phyloP scores from a whole-genome alignment of 2,113 vertebrate species.

The Plecotus auritus region DNA sequence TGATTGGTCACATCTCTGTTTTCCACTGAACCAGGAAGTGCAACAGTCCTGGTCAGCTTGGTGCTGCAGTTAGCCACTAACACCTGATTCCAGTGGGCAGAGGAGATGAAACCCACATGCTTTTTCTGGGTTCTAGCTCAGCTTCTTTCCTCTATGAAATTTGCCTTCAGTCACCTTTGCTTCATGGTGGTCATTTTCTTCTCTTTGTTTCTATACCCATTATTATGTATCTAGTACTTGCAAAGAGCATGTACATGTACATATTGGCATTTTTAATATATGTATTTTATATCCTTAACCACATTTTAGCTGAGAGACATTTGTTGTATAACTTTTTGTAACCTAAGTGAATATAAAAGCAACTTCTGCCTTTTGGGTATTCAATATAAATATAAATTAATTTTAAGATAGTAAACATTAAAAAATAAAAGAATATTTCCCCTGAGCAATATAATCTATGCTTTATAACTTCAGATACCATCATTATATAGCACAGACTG shows the following conservation, averaged over 20 bases:
- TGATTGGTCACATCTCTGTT: not conserved
- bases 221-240: not conserved
- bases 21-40: not conserved
- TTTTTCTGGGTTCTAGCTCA: not conserved
- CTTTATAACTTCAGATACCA: not conserved
- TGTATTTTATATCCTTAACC: not conserved
- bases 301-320: not conserved
- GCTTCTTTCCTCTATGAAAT: not conserved
- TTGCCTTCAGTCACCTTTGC: not conserved
- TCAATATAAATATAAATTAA: conserved; percentile 17
- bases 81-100: not conserved
- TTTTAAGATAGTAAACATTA: conserved; percentile 8
- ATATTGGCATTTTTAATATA: not conserved
- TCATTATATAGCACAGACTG: not conserved
- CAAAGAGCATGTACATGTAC: not conserved
- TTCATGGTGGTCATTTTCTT: not conserved
- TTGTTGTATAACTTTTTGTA: not conserved
- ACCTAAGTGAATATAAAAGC: not conserved
- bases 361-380: not conserved
- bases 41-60: not conserved
- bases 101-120: not conserved
- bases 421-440: not conserved
- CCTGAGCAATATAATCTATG: not conserved
- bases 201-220: not conserved
- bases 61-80: not conserved